Evolutionary conservation across 2,797 vertebrate genomes (phyloP).

Genomic region (Halcyon badia): DNA sequence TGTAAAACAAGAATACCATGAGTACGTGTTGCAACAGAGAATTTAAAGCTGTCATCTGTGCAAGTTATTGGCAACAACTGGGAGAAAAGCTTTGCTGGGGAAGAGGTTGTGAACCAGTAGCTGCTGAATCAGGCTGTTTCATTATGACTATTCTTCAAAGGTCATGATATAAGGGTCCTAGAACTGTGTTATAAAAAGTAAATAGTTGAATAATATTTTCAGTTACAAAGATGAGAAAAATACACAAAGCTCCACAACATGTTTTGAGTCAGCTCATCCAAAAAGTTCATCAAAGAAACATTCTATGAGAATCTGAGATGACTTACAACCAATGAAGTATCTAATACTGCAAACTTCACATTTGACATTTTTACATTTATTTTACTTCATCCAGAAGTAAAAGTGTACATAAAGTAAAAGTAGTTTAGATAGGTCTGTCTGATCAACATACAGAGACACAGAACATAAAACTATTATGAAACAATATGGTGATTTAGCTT

Average conservation of each 20-base stretch:
- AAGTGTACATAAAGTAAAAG: not conserved
- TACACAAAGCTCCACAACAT: not conserved
- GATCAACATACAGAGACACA: not conserved
- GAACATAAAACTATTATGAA: not conserved
- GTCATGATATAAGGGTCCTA: not conserved
- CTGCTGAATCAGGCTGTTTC: not conserved
- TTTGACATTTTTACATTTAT: not conserved
- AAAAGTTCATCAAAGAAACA: not conserved
- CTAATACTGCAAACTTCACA: not conserved
- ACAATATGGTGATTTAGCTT: not conserved
- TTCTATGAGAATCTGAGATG: not conserved
- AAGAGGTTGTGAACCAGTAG: not conserved
- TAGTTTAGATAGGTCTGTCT: not conserved
- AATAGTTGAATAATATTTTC: not conserved
- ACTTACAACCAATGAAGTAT: not conserved
- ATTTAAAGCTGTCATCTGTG: not conserved
- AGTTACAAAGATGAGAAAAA: not conserved
- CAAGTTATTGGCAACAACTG: not conserved
- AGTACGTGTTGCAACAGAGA: not conserved
- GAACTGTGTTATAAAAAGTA: not conserved
- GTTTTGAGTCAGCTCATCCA: not conserved
- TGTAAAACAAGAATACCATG: not conserved
- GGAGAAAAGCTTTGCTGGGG: not conserved
- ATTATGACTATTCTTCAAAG: constrained; percentile 1
- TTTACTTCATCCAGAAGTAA: not conserved